Evolutionary conservation across 2,888 invertebrate species (phyloP), one percentile per base, ranked within the genome.

Genomic region (Drosophila tripunctata): DNA sequence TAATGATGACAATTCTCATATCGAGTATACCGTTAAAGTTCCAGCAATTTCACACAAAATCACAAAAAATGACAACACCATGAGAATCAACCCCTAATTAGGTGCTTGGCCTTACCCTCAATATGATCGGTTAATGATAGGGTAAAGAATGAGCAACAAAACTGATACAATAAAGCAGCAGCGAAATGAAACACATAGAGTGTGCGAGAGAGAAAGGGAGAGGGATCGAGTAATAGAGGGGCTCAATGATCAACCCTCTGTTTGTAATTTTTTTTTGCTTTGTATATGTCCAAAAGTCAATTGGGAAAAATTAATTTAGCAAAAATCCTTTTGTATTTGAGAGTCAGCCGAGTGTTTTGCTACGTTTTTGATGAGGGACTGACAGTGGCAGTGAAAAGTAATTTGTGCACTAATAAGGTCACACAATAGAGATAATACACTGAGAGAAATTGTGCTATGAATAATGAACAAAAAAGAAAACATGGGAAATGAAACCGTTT

Each of bases 331-430:
- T 84, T 84, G 87, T 84, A 72, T 65, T 66, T 50, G 43, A 30
- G 47, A 69, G 64, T 47, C 57, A 45, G 67, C 79, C 65, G 79
- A 77, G 84, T 86, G 84, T 84, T 84, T 84, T 81, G 87, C 81
- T 69, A 75, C 71, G 71, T 52, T 78, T 68, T 82, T 87, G 87
- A 87, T 88, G 88, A 87, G 88, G 87, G 87, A 88, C 82, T 87
- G 87, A 87, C 87, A 87, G 82, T 87, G 84, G 80, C 77, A 83
- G 74, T 85, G 82, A 88, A 86, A 87, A 78, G 84, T 75, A 87
- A 87, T 87, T 87, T 87, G 88, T 78, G 84, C 78, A 79, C 78
- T 77, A 85, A 85, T 85, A 85, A 77, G 64, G 63, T 67, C 31
- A 43, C 47, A 67, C 47, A 56, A 44, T 56, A 44, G 43, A 45